A percentile compares a stretch with the other conserved stretches of the same genome.
These are phyloP conservation scores for Centruroides vittatus DNA, from an alignment of 1,140 invertebrate genomes.

Conservation along the genomic window DNA sequence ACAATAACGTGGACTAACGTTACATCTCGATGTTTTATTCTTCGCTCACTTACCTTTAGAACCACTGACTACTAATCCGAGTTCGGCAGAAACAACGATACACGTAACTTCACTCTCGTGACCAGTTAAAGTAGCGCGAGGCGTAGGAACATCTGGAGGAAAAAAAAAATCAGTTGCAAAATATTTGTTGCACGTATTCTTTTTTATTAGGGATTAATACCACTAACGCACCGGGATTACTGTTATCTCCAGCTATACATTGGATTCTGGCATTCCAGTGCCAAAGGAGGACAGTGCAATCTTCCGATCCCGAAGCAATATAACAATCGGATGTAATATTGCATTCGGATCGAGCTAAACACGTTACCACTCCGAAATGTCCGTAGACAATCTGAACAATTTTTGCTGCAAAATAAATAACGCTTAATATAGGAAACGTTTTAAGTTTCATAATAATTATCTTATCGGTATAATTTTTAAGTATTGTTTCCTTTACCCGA, in stretches of 20 bases:
- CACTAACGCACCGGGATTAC: too few relatives aligned
- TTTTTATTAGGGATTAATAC: too few relatives aligned
- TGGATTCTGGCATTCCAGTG: conserved; percentile 95
- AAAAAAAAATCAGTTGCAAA: conserved; percentile 21
- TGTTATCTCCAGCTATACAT: conserved; percentile 78
- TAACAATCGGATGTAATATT: conserved; percentile 98
- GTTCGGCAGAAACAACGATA: conserved; percentile 91
- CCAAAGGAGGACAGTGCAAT: conserved; percentile 95
- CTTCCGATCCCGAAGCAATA: conserved; percentile 90
- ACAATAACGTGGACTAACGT: too few relatives aligned
- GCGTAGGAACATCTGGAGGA: conserved; percentile 60
- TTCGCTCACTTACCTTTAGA: conserved; percentile 6
- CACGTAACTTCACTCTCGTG: conserved; percentile 90
- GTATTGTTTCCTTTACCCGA: conserved; percentile 44
- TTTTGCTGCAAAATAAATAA: conserved; percentile 52
- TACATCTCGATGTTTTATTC: too few relatives aligned
- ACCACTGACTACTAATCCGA: conserved; percentile 93
- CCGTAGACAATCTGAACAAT: conserved; percentile 97
- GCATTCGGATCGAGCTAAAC: conserved; percentile 88
- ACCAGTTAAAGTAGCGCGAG: conserved; percentile 87
- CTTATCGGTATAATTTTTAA: too few relatives aligned
- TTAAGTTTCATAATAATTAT: too few relatives aligned
- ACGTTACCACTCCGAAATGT: conserved; percentile 97
- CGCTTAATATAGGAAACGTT: background rate
- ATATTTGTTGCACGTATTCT: too few relatives aligned